Conservation (phyloP, 2,888 invertebrate genomes). For the Cephus spinipes region DNA sequence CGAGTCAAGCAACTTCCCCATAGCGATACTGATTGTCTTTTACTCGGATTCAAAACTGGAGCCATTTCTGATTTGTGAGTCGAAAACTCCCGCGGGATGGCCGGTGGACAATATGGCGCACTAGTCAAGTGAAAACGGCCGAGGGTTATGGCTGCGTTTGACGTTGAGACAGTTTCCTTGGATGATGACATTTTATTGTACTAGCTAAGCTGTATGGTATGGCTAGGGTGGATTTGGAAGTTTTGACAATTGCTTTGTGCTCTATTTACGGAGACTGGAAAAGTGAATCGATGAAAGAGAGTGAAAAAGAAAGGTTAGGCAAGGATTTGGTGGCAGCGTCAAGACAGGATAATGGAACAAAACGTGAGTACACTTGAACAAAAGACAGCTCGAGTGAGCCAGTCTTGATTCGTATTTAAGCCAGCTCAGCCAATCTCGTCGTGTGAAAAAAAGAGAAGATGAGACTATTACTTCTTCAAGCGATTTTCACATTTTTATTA, state of each 20-base stretch:
- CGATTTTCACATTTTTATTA: not conserved
- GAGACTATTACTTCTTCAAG: not conserved
- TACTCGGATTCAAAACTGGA: not conserved
- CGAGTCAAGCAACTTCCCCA: not conserved
- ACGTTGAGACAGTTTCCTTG: not conserved
- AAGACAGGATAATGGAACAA: slow-evolving; percentile 23
- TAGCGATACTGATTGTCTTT: not conserved
- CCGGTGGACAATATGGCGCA: not conserved
- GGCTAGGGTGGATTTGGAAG: not conserved
- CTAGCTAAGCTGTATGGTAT: too few species aligned
- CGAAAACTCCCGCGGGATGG: not conserved
- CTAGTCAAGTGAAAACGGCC: not conserved
- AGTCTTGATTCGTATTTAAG: slow-evolving; percentile 17
- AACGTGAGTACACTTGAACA: slow-evolving; percentile 21
- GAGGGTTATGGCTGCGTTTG: not conserved
- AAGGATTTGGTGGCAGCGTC: slow-evolving; percentile 12
- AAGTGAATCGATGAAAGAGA: not conserved
- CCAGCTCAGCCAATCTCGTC: not conserved
- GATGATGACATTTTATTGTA: not conserved
- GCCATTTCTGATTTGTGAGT: not conserved
- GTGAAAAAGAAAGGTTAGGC: not conserved
- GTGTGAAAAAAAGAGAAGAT: not conserved
- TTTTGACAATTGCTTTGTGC: not conserved
- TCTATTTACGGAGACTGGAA: not conserved
- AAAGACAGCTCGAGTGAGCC: slow-evolving; percentile 24